Base-by-base conservation (phyloP, 2,888 invertebrate species). In the Drosophila cracens region DNA sequence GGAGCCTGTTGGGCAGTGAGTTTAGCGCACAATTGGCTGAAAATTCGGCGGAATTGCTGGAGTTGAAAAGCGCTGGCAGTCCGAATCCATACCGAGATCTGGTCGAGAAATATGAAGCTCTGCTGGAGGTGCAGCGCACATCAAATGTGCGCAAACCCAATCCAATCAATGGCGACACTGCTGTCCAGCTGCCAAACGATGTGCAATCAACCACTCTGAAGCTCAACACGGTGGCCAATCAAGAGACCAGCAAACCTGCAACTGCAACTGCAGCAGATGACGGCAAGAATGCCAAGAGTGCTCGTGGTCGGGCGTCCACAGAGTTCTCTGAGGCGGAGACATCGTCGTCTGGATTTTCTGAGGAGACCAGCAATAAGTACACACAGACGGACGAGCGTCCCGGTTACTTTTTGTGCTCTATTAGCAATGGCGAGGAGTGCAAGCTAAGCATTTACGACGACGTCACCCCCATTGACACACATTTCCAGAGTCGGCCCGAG, bases 241-340 rank as follows among this genome's bases (percentile, higher is more conserved):
- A 31, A 29, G 51, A 64, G 54, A 34, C 60, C 70, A 70, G 33
- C 70, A 74, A 7, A 33, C 33, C n/a, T 33, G 36, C 46, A 46
- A 38, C 11, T 38, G 27, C n/a, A 36, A 25, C 46, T 76, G 72
- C 40, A 69, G 61, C 58, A 72, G 83, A 63, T 76, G 79, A 27
- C n/a, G 40, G 40, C 16, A 56, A 51, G 66, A 78, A 65, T 62
- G 70, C 67, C 16, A 83, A 83, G 51, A 65, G 79, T 11, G 64
- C 46, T 7, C 93, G 93, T 70, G 96, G 96, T 18, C 95, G 95
- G 78, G 97, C 97, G 1, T 97, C 97, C 1, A 95, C 95, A 0
- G 97, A 97, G 92, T 97, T 97, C 89, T 97, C 97, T 1, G 97
- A 97, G 92, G 96, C 97, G 1, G 97, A 97, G 92, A 97, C 97